A percentile compares a stretch with the other conserved stretches of the same genome.
Evolutionary conservation across 2,888 invertebrate species (phyloP).

Genomic region (Mythimna albipuncta): DNA sequence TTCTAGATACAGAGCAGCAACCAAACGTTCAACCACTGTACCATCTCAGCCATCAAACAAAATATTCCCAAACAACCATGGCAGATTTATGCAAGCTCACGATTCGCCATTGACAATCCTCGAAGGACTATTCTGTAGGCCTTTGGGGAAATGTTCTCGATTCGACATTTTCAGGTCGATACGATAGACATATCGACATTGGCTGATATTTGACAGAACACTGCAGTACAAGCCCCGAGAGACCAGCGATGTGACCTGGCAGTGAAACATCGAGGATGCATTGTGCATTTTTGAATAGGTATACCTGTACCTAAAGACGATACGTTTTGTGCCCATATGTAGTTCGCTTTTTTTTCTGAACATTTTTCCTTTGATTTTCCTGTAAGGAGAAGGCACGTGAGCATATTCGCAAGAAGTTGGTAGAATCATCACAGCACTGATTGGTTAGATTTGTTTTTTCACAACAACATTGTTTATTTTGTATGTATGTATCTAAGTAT

Average conservation of each 20-base stretch:
- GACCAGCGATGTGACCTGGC: constrained; percentile 14
- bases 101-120: constrained; percentile 1
- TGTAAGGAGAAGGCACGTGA: too few species aligned
- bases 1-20: too few species aligned
- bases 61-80: neutral
- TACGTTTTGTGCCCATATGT: neutral
- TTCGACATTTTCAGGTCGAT: constrained; percentile 47
- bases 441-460: too few species aligned
- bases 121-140: constrained; percentile 28
- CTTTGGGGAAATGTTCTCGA: constrained; percentile 29
- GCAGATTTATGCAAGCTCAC: neutral
- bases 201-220: constrained; percentile 25
- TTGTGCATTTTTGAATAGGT: neutral
- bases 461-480: too few species aligned
- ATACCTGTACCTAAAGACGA: neutral
- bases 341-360: too few species aligned
- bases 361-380: too few species aligned
- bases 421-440: too few species aligned
- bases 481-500: too few species aligned
- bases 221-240: constrained; percentile 21
- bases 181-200: constrained; percentile 28
- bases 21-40: too few species aligned
- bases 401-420: too few species aligned
- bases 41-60: too few species aligned
- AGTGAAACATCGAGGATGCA: constrained; percentile 3